These are phyloP conservation scores for Zaprionus davidi DNA, from an alignment of 1,140 invertebrate species.

Conservation along the genomic window DNA sequence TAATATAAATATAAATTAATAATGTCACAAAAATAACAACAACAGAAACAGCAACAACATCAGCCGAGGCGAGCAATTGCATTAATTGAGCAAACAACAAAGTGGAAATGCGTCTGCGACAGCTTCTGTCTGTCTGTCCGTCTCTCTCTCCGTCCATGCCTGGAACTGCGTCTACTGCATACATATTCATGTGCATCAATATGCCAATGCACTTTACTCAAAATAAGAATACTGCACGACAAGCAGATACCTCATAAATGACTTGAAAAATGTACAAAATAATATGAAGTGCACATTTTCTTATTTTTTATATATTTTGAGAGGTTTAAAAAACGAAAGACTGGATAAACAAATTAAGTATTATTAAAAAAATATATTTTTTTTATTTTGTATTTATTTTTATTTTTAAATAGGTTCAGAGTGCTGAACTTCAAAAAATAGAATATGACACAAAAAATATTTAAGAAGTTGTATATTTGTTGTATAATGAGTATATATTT, in stretches of 20 bases:
- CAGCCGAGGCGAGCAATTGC: conserved; percentile 68
- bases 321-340: too few species aligned
- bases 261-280: too few species aligned
- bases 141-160: neutral
- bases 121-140: conserved; percentile 10
- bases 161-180: conserved; percentile 23
- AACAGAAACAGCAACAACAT: conserved; percentile 37
- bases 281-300: too few species aligned
- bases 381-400: too few species aligned
- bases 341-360: too few species aligned
- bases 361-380: too few species aligned
- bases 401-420: too few species aligned
- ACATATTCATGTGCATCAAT: conserved; percentile 42
- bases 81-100: conserved; percentile 82
- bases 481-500: too few species aligned
- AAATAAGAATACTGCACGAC: neutral
- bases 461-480: too few species aligned
- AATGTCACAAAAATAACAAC: conserved; percentile 72
- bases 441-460: too few species aligned
- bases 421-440: too few species aligned
- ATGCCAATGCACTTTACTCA: conserved; percentile 44
- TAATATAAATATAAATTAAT: conserved; percentile 83
- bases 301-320: too few species aligned
- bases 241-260: conserved; percentile 5
- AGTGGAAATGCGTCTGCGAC: conserved; percentile 78